These are phyloP conservation scores for Drosophila tanythrix DNA, from an alignment of 2,888 invertebrate species.

Conservation along the genomic window DNA sequence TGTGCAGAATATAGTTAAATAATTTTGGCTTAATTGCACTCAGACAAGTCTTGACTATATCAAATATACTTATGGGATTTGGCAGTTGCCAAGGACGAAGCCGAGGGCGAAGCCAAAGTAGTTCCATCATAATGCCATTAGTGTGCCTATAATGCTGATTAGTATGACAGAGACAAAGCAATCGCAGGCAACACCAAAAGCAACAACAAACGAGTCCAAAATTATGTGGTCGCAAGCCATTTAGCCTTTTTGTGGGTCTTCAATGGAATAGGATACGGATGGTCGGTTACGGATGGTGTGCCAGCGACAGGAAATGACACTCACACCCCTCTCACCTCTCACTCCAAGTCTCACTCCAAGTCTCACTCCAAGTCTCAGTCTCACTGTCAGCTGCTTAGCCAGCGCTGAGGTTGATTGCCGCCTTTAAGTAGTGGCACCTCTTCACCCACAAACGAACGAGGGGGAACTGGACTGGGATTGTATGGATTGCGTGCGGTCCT, in stretches of 20 bases:
- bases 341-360: not conserved
- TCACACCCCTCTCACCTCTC: not conserved
- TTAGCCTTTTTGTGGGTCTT: constrained; percentile 37
- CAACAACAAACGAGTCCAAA: constrained; percentile 52
- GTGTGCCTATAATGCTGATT: constrained; percentile 59
- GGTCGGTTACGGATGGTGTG: constrained; percentile 9
- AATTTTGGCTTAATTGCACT: not conserved
- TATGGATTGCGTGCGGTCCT: constrained; percentile 66
- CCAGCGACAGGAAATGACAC: constrained; percentile 60
- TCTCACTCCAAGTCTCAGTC: not conserved
- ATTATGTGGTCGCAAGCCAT: constrained; percentile 63
- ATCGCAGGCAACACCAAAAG: constrained; percentile 27
- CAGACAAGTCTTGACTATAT: not conserved
- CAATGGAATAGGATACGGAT: not conserved
- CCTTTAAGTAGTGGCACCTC: constrained; percentile 24
- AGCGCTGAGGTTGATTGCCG: constrained; percentile 25
- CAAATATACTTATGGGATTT: constrained; percentile 14
- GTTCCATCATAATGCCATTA: constrained; percentile 56
- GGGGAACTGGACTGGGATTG: constrained; percentile 13
- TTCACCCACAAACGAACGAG: not conserved
- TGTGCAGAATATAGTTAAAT: not conserved
- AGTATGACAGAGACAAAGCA: constrained; percentile 49
- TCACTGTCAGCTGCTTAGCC: constrained; percentile 28
- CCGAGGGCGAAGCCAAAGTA: not conserved
- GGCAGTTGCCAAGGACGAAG: not conserved